Percentiles rank a stretch among this genome's conserved stretches.
These are phyloP conservation scores for Drosophila ogumai DNA, from an alignment of 1,140 invertebrate species.

Conservation along the genomic window DNA sequence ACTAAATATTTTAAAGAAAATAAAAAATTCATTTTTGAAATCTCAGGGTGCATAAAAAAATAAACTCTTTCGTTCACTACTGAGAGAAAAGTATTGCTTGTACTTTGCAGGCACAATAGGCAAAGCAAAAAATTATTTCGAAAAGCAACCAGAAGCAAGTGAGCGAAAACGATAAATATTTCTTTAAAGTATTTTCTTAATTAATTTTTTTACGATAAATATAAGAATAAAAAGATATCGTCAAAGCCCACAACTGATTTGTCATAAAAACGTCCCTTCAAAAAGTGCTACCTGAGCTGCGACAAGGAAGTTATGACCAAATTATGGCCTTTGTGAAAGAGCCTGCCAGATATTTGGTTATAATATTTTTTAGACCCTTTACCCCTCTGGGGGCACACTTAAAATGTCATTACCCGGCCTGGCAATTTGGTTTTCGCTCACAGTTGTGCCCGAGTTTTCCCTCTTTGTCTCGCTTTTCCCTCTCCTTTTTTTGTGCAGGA, in stretches of 20 bases:
- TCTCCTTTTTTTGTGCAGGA: slow-evolving; percentile 3
- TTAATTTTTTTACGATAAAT: not conserved
- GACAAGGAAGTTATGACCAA: slow-evolving; percentile 11
- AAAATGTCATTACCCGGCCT: slow-evolving; percentile 51
- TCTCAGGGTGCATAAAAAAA: too few species aligned
- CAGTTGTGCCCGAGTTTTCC: slow-evolving; percentile 26
- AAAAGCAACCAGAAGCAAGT: too few species aligned
- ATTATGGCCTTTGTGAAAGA: slow-evolving; percentile 15
- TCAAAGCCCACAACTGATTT: not conserved
- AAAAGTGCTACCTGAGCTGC: slow-evolving; percentile 14
- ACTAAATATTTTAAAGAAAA: not conserved
- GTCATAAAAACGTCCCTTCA: not conserved
- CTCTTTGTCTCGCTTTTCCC: slow-evolving; percentile 3
- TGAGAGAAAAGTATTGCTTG: not conserved
- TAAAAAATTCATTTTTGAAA: too few species aligned
- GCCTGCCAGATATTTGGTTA: slow-evolving; percentile 7
- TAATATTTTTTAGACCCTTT: slow-evolving; percentile 13
- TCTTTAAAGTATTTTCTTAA: not conserved
- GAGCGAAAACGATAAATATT: not conserved
- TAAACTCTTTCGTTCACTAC: too few species aligned
- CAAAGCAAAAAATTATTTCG: too few species aligned
- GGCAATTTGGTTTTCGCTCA: slow-evolving; percentile 36
- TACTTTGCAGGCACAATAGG: not conserved
- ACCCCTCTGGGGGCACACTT: slow-evolving; percentile 29
- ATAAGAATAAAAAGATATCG: not conserved